phyloP scores from a whole-genome alignment of 2,113 vertebrate genomes.

The Prochilodus magdalenae region DNA sequence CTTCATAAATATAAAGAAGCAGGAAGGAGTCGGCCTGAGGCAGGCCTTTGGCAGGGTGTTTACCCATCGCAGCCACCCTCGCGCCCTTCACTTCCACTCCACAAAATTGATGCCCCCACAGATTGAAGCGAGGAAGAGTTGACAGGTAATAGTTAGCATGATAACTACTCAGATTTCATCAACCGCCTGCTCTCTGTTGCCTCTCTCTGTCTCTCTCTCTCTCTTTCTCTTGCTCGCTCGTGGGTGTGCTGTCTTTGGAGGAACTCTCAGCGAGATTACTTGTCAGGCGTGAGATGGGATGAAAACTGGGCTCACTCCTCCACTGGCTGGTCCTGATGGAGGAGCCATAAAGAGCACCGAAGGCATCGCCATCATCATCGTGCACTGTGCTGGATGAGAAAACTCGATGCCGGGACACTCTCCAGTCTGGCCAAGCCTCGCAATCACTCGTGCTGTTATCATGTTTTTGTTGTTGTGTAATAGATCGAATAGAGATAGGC shows the following conservation, averaged over 20 bases:
- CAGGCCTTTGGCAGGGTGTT: slow-evolving; percentile 79
- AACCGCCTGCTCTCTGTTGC: slow-evolving; percentile 64
- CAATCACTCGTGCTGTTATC: slow-evolving; percentile 5
- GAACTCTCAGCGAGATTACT: slow-evolving; percentile 56
- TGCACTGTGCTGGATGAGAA: background rate
- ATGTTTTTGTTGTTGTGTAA: slow-evolving; percentile 35
- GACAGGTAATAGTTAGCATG: slow-evolving; percentile 62
- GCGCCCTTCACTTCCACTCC: slow-evolving; percentile 92
- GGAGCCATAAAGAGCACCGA: slow-evolving; percentile 43
- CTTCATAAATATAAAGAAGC: slow-evolving; percentile 55
- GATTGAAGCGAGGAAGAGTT: slow-evolving; percentile 49
- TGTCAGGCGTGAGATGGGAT: slow-evolving; percentile 42
- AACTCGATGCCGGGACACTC: background rate
- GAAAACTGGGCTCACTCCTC: slow-evolving; percentile 42
- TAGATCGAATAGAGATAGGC: slow-evolving; percentile 23
- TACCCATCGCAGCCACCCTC: slow-evolving; percentile 86
- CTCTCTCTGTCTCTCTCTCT: slow-evolving; percentile 45
- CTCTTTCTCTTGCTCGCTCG: background rate
- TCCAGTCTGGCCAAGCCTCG: slow-evolving; percentile 22
- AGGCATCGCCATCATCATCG: slow-evolving; percentile 28
- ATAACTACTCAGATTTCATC: slow-evolving; percentile 89
- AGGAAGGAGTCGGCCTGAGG: slow-evolving; percentile 9
- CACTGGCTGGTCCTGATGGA: slow-evolving; percentile 36
- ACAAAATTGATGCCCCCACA: slow-evolving; percentile 62
- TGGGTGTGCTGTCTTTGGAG: slow-evolving; percentile 43